Evolutionary conservation across 2,113 vertebrate genomes (phyloP), one percentile per base, ranked within the genome.

Genomic region (Hemibagrus wyckioides): DNA sequence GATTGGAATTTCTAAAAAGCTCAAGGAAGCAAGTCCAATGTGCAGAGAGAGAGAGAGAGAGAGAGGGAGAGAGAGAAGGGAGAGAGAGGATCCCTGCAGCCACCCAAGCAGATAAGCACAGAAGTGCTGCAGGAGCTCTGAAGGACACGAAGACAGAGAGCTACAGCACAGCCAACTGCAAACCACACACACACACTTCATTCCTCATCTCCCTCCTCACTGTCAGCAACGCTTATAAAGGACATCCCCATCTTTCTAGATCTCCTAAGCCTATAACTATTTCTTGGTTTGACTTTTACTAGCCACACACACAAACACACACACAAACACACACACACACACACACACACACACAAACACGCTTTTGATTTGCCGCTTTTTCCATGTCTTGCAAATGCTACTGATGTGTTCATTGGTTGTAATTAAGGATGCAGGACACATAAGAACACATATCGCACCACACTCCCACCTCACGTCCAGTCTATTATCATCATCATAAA

Each of bases 1-100:
- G 92, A 94, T 89, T 91, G 92, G 91, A 94, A 92, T 94, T 94
- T 93, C 92, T 94, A 94, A 94, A 93, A 94, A 90, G 92, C 92
- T 92, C 93, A 94, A 94, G 93, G 92, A 94, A 94, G 91, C 91
- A 89, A 92, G 91, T 54, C 28, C 50, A 39, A 85, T 25, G 28
- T 17, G 71, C 6, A 61, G 50, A 21, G 52, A 61, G 36, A 30
- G 50, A 52, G 7, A 17, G 30, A 39, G 41, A 19, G 36, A 41
- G 54, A 91, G 91, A 92, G 59, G 52, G 61, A 36, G 54, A 61
- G 82, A 80, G 54, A 76, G 59, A 67, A 28, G 77, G 81, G 67
- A 39, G 59, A 80, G 76, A 59, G 56, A 82, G 56, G 14, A 56
- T 4, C 30, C 71, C 69, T 77, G 56, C n/a, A 87, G 76, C 73